Conservation (phyloP, 2,888 invertebrate species). For the Drosophila paracracens region DNA sequence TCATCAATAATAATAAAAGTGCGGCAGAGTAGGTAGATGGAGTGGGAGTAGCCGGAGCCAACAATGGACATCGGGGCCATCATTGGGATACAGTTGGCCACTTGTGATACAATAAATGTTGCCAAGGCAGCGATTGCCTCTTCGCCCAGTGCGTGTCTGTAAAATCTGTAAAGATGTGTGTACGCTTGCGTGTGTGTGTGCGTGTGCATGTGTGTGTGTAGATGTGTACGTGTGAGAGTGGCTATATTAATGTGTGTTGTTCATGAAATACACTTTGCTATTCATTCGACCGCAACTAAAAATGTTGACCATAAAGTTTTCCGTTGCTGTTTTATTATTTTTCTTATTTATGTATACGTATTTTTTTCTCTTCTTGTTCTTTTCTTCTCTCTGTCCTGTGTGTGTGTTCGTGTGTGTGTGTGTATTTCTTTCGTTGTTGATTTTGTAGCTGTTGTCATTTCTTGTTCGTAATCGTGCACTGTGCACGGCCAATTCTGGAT, state of each 20-base stretch:
- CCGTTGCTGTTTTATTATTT: conserved; percentile 61
- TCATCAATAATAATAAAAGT: conserved; percentile 81
- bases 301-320: conserved; percentile 77
- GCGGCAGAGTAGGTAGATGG: conserved; percentile 37
- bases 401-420: neutral
- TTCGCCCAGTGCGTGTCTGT: conserved; percentile 10
- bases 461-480: conserved; percentile 21
- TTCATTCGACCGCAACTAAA: conserved; percentile 81
- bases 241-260: conserved; percentile 63
- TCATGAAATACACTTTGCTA: conserved; percentile 75
- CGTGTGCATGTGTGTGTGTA: neutral
- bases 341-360: conserved; percentile 67
- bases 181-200: neutral
- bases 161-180: conserved; percentile 5
- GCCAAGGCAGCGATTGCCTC: conserved; percentile 50
- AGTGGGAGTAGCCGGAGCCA: conserved; percentile 14
- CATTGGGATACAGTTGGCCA: conserved; percentile 61
- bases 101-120: conserved; percentile 76
- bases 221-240: conserved; percentile 34
- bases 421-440: conserved; percentile 42
- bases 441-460: conserved; percentile 30
- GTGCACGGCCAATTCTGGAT: conserved; percentile 45
- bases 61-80: conserved; percentile 56
- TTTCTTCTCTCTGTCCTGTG: neutral
- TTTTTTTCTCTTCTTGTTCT: neutral